Conservation (phyloP, 2,888 invertebrate species). For the Microchrysa polita region DNA sequence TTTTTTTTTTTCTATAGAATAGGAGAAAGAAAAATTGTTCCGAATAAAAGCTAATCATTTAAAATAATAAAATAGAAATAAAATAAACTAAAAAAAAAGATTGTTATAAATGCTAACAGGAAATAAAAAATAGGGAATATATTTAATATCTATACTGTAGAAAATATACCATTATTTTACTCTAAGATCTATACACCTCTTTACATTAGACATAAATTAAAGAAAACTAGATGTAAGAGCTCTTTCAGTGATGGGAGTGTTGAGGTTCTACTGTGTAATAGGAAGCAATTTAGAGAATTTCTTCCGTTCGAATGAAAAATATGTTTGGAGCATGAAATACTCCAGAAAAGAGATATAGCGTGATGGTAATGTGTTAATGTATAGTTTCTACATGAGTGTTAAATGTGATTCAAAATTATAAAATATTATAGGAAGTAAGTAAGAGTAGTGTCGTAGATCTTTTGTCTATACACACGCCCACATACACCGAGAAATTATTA, state of each 20-base stretch:
- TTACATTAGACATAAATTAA: background rate
- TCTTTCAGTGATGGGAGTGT: no score
- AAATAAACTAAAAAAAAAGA: constrained; percentile 1
- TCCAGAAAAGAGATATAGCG: background rate
- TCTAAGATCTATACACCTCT: background rate
- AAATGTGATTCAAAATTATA: constrained; percentile 34
- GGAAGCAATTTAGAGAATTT: no score
- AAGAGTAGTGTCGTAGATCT: constrained; percentile 19
- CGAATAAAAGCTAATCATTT: background rate
- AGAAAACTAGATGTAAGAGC: background rate
- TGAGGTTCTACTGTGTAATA: no score
- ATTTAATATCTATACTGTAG: constrained; percentile 35
- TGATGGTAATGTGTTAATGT: constrained; percentile 7
- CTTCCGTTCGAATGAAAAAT: background rate
- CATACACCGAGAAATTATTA: background rate
- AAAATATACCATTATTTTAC: constrained; percentile 38
- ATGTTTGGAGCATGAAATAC: background rate
- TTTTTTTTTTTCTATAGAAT: no score
- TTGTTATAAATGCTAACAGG: constrained; percentile 37
- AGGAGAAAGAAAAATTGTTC: background rate
- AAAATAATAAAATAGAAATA: background rate
- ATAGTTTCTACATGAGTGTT: constrained; percentile 34
- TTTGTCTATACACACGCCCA: constrained; percentile 11
- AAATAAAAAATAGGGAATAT: constrained; percentile 40
- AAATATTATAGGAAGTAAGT: no score